These are phyloP conservation scores for Nilaparvata lugens DNA, from an alignment of 1,140 invertebrate species.

Conservation along the genomic window DNA sequence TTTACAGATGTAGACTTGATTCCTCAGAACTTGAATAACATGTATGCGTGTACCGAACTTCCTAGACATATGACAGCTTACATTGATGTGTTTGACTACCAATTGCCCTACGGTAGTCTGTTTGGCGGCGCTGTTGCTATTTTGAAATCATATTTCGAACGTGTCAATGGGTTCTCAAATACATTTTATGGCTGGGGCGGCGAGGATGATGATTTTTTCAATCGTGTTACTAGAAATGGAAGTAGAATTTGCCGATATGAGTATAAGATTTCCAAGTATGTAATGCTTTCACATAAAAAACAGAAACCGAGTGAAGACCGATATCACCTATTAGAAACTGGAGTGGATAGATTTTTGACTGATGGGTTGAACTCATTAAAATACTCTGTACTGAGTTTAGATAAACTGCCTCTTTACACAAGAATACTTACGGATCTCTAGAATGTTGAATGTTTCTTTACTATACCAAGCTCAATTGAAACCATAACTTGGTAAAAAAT, in stretches of 20 bases:
- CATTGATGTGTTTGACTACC: constrained; percentile 78
- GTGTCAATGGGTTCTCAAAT: constrained; percentile 89
- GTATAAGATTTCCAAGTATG: constrained; percentile 60
- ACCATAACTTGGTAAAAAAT: too few species aligned
- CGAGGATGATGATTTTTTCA: constrained; percentile 73
- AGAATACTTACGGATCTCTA: constrained; percentile 24
- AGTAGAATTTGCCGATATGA: constrained; percentile 58
- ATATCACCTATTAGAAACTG: constrained; percentile 35
- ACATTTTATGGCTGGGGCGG: constrained; percentile 80
- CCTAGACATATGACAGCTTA: constrained; percentile 90
- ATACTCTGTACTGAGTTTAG: constrained; percentile 32
- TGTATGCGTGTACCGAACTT: constrained; percentile 79
- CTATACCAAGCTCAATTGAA: too few species aligned
- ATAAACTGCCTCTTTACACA: constrained; percentile 24
- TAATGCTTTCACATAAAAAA: constrained; percentile 64
- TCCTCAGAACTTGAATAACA: constrained; percentile 78
- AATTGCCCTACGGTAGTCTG: constrained; percentile 60
- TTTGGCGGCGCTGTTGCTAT: constrained; percentile 73
- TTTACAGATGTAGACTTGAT: constrained; percentile 94
- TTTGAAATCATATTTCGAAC: constrained; percentile 55
- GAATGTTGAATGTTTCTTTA: neutral
- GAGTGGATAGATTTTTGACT: constrained; percentile 42
- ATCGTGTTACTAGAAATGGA: constrained; percentile 41
- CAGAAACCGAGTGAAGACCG: constrained; percentile 37
- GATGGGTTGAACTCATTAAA: constrained; percentile 63